Conservation (phyloP, 2,113 vertebrate species). For the Coturnix japonica region DNA sequence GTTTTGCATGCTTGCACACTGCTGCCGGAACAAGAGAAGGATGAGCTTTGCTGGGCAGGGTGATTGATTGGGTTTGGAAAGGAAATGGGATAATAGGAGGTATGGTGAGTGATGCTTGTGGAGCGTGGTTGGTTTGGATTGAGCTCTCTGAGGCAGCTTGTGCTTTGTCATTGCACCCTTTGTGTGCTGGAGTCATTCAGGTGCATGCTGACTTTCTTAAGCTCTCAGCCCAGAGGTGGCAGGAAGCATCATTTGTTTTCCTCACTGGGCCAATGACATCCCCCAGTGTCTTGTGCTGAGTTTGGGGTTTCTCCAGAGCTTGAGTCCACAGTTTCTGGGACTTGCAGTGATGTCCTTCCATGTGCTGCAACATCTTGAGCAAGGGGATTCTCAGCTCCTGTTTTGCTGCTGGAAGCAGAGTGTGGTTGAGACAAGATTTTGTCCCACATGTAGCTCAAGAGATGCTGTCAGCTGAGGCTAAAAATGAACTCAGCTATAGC, state of each 20-base stretch:
- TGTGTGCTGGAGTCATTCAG: fast-evolving
- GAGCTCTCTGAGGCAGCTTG: background rate
- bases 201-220: background rate
- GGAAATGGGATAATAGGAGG: background rate
- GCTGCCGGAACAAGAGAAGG: background rate
- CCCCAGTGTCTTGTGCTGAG: background rate
- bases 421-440: background rate
- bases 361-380: background rate
- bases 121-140: background rate
- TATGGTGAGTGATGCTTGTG: background rate
- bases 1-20: fast-evolving
- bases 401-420: background rate
- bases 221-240: background rate
- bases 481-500: background rate
- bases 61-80: background rate
- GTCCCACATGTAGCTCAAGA: background rate
- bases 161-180: background rate
- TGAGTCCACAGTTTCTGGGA: background rate
- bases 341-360: background rate
- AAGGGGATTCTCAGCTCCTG: background rate
- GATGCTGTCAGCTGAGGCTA: background rate
- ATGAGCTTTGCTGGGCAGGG: background rate
- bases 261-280: fast-evolving
- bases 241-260: background rate
- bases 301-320: background rate